Evolutionary conservation across 2,797 vertebrate genomes (phyloP), one percentile per base, ranked within the genome.

Genomic region (Pyrrhura leucotis): DNA sequence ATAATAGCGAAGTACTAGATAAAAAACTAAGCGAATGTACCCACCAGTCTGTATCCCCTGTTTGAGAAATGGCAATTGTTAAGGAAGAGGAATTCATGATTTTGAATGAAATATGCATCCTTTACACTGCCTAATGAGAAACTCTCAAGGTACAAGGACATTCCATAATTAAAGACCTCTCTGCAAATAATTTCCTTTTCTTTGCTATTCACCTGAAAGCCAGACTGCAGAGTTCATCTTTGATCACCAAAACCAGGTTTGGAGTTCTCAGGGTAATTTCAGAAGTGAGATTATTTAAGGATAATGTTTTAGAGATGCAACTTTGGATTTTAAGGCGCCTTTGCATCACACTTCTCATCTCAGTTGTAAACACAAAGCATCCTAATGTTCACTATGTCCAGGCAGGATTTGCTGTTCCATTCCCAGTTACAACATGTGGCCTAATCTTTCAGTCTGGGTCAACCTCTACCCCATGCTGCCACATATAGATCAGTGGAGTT

Each of bases 161-260:
- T 28, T 16, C 31, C 29, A 68, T n/a, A 3, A 1, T 53, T 62
- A 78, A 33, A 54, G 26, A 42, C 14, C n/a, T 56, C 80, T 66
- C 67, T 50, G 54, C 25, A 83, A 74, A 77, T 67, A 0, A 59
- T 42, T 35, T 78, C 48, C 33, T 88, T 76, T 59, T 44, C 50
- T 93, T 66, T 63, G 39, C 14, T 22, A 25, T 89, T 94, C 71
- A 79, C 25, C 35, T 90, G 47, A 58, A 90, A 90, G 69, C 16
- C 80, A 86, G n/a, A 68, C 21, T 1, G 6, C 69, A 58, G 62
- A 93, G 59, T 33, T 92, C 40, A 76, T 39, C 63, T 86, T 9
- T 42, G n/a, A 75, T 47, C 16, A 79, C 22, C 56, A 66, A 92
- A 93, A 40, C 7, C 45, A 72, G 15, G 22, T 35, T 93, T 83